These are phyloP conservation scores for Drosophila cognata DNA, from an alignment of 2,888 invertebrate species.

Conservation along the genomic window DNA sequence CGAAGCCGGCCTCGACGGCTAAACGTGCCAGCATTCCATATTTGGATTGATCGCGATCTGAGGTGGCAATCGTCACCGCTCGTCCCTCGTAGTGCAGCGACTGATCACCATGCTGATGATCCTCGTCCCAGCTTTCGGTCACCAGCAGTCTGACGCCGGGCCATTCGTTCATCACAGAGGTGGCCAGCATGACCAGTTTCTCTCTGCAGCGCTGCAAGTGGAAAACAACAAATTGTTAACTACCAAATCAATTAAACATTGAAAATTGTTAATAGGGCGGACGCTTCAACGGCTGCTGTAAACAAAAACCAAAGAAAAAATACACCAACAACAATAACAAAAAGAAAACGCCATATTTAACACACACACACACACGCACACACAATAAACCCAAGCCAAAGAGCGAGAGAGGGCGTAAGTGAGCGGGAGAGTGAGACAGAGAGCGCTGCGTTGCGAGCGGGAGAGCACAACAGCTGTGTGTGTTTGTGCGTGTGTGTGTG, in stretches of 20 bases:
- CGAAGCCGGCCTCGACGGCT: conserved; percentile 98
- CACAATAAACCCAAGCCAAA: conserved; percentile 27
- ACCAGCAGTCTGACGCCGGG: conserved; percentile 96
- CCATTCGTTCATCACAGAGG: conserved; percentile 99
- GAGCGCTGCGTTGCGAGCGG: conserved; percentile 26
- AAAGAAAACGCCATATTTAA: conserved; percentile 69
- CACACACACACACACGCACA: conserved; percentile 37
- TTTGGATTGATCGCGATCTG: conserved; percentile 96
- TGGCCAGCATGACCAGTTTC: conserved; percentile 96
- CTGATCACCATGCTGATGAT: conserved; percentile 89
- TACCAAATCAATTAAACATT: conserved; percentile 42
- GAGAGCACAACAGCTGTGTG: conserved; percentile 24
- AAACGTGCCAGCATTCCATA: conserved; percentile 98
- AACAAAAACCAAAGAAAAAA: conserved; percentile 21
- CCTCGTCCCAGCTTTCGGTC: conserved; percentile 98
- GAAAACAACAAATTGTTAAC: not conserved
- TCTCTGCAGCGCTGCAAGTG: conserved; percentile 94
- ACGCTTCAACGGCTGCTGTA: conserved; percentile 17
- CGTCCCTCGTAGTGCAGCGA: conserved; percentile 98
- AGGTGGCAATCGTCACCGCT: conserved; percentile 97
- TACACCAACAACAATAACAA: conserved; percentile 15
- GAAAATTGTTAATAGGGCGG: conserved; percentile 25
- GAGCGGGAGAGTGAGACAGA: conserved; percentile 36
- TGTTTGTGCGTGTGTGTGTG: conserved; percentile 28
- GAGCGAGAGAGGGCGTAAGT: conserved; percentile 13